These are phyloP conservation scores for Sarcophilus harrisii DNA, from an alignment of 2,797 vertebrate genomes.

Conservation along the genomic window DNA sequence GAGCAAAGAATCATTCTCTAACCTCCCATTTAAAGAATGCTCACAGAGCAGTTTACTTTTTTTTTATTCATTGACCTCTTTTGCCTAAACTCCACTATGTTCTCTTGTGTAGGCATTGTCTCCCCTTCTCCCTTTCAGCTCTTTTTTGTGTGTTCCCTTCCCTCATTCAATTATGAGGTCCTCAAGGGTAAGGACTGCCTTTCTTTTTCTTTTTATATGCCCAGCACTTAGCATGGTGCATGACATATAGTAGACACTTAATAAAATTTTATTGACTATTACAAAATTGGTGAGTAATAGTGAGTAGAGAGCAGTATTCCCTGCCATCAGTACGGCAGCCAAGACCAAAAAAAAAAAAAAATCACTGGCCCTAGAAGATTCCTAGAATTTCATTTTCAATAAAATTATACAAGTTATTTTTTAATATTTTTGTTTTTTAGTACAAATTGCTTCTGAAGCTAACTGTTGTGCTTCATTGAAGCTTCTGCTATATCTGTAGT, in stretches of 20 bases:
- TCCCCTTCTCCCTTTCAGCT: no score
- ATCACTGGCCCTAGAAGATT: background rate
- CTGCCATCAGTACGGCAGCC: background rate
- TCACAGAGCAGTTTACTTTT: background rate
- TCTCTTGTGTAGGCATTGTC: background rate
- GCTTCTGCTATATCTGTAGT: no score
- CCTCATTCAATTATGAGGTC: background rate
- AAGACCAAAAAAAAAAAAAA: background rate
- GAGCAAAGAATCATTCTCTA: background rate
- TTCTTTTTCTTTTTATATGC: background rate
- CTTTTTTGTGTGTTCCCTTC: background rate
- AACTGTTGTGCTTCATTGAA: background rate
- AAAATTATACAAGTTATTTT: background rate
- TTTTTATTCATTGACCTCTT: background rate
- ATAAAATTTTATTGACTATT: background rate
- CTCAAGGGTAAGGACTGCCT: background rate
- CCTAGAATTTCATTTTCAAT: background rate
- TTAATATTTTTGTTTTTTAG: background rate
- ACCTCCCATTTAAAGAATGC: background rate
- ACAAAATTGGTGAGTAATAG: background rate
- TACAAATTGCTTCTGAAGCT: background rate
- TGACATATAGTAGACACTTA: background rate
- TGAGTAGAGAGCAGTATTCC: background rate
- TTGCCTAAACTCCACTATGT: background rate
- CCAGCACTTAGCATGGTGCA: background rate